These are phyloP conservation scores for Pogonocichla stellata DNA, from an alignment of 2,113 vertebrate species.

Conservation along the genomic window DNA sequence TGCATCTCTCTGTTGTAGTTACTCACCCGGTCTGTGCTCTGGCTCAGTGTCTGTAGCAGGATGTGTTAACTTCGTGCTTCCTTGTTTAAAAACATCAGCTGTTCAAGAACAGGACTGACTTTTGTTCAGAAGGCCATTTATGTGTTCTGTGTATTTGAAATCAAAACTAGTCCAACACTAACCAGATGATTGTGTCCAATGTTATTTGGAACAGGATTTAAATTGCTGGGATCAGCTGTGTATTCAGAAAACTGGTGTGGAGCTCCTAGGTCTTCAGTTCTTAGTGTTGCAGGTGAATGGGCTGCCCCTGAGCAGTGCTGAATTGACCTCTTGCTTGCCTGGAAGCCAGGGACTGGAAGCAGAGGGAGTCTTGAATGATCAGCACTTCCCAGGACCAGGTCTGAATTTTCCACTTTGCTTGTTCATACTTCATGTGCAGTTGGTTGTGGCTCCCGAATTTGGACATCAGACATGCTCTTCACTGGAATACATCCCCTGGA, in stretches of 20 bases:
- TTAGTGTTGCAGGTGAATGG: not conserved
- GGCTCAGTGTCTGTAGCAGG: slow-evolving; percentile 29
- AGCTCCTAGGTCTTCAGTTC: not conserved
- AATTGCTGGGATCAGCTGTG: not conserved
- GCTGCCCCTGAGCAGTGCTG: not conserved
- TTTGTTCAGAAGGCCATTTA: slow-evolving; percentile 78
- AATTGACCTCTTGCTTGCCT: not conserved
- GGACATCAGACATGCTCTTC: not conserved
- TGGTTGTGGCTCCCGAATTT: not conserved
- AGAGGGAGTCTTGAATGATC: not conserved
- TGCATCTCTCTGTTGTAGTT: slow-evolving; percentile 11
- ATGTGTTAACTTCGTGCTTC: slow-evolving; percentile 74
- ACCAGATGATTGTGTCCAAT: slow-evolving; percentile 8
- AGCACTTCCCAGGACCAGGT: not conserved
- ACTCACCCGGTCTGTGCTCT: not conserved
- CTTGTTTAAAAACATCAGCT: slow-evolving; percentile 58
- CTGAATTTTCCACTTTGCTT: not conserved
- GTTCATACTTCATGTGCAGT: not conserved
- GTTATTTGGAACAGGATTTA: not conserved
- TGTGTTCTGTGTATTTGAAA: not conserved
- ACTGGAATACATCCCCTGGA: not conserved
- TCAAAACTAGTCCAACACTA: not conserved
- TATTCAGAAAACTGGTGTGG: not conserved
- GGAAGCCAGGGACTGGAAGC: not conserved
- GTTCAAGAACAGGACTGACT: slow-evolving; percentile 57